Evolutionary conservation across 2,888 invertebrate genomes (phyloP), one percentile per base, ranked within the genome.

Genomic region (Xestia xanthographa): DNA sequence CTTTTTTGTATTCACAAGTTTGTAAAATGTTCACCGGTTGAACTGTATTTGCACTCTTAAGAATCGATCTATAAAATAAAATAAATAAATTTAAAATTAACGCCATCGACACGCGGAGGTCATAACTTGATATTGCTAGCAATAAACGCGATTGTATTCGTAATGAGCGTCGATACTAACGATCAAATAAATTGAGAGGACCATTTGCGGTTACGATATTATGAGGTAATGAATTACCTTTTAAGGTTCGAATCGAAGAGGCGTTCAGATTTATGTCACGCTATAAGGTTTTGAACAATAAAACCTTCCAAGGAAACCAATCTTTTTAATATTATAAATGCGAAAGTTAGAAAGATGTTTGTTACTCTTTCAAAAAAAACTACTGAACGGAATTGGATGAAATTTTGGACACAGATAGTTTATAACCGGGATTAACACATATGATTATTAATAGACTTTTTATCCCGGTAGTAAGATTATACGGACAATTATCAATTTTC

Each of bases 81-180:
- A 71, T 76, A 72, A 86, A 83, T 85, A 87, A 89, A 87, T 86
- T 67, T 58, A 89, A 89, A 90, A 83, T 80, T 78, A 79, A 66
- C 58, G 82, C 83, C 84, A 87, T 85, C 87, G 84, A 83, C 88
- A 86, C 89, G 86, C 82, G 86, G 86, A 87, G 88, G 86, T 88
- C 87, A 86, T 89, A 87, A 91, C 86, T 86, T 73, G 81, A 85
- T 91, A 91, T 90, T 87, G 90, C 78, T 81, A 82, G 85, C 86
- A 87, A 90, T 91, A 89, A 90, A 88, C 77, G 56, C 66, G 70
- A 86, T 83, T 86, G 88, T 87, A 73, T 86, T 86, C 86, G 86
- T 90, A 91, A 91, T 90, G 88, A 89, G 83, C 83, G 66, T 85
- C 86, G 83, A 90, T 89, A 73, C 48, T 88, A 90, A 90, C 88